These are phyloP conservation scores for Microtus californicus DNA, from an alignment of 2,797 vertebrate genomes.

Conservation along the genomic window DNA sequence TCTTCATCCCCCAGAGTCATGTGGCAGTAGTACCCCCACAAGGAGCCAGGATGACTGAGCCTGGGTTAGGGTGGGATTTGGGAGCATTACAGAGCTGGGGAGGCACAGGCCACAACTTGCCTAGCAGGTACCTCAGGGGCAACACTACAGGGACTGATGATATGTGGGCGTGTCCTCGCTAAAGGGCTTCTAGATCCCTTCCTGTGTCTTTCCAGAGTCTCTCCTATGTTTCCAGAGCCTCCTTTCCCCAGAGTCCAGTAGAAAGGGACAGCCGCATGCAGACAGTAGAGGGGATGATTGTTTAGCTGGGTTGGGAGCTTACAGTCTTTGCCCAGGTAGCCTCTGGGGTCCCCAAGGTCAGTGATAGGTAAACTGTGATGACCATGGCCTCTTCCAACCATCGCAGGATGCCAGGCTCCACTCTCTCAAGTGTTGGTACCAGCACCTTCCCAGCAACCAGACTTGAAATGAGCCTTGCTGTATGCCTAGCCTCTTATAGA, in stretches of 20 bases:
- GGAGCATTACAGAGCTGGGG: conserved; percentile 39
- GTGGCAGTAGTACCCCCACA: background rate
- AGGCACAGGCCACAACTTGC: conserved; percentile 75
- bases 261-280: background rate
- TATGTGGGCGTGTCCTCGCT: conserved; percentile 53
- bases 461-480: background rate
- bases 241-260: background rate
- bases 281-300: background rate
- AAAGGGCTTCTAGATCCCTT: background rate
- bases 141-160: conserved; percentile 3
- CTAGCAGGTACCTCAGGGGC: conserved; percentile 53
- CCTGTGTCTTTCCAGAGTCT: background rate
- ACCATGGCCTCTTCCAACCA: background rate
- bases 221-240: background rate
- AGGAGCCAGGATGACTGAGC: conserved; percentile 73
- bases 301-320: background rate
- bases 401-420: background rate
- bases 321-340: background rate
- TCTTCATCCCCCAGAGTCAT: conserved; percentile 58
- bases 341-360: background rate
- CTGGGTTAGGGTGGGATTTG: conserved; percentile 69
- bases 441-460: background rate
- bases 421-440: background rate
- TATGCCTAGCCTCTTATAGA: background rate
- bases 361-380: background rate